phyloP scores from a whole-genome alignment of 2,113 vertebrate genomes.

The Callorhinus ursinus region DNA sequence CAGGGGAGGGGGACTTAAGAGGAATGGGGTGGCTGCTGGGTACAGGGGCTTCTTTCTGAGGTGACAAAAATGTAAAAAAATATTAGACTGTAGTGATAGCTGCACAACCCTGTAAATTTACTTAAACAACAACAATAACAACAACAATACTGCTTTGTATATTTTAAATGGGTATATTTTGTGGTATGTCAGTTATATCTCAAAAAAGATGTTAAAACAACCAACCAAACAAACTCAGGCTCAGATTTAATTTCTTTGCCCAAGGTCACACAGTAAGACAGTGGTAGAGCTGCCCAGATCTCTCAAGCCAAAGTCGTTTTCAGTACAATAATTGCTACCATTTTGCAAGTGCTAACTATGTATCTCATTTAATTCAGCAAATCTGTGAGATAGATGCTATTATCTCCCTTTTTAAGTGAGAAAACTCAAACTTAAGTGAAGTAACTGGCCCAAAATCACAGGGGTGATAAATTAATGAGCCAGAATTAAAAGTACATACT shows the following conservation, averaged over 20 bases:
- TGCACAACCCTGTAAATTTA: neutral
- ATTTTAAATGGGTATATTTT: neutral
- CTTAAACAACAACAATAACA: neutral
- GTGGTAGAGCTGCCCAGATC: neutral
- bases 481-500: neutral
- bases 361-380: neutral
- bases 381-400: neutral
- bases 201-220: neutral
- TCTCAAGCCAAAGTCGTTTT: neutral
- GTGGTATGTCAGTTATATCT: neutral
- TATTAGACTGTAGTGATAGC: neutral
- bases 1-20: neutral
- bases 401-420: neutral
- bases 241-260: neutral
- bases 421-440: conserved; percentile 13
- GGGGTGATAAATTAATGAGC: neutral
- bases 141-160: neutral
- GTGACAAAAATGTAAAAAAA: neutral
- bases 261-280: neutral
- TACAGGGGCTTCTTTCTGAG: neutral
- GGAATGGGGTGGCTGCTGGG: neutral
- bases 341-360: neutral
- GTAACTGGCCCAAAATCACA: neutral
- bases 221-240: neutral
- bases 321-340: neutral